phyloP scores from a whole-genome alignment of 1,140 invertebrate species.

The Platyscapa corneri region DNA sequence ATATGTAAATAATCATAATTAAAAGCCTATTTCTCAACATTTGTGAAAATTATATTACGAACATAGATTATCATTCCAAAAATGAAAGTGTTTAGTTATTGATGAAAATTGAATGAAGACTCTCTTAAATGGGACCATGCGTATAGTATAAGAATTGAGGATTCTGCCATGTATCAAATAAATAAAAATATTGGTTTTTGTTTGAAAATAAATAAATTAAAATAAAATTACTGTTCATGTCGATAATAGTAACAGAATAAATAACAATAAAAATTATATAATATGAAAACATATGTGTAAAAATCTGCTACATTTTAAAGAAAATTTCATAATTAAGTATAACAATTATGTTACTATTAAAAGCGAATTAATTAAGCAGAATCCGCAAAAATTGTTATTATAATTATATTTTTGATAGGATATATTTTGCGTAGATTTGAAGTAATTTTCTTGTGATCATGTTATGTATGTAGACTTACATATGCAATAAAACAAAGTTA shows the following conservation, averaged over 20 bases:
- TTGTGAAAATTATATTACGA: neutral
- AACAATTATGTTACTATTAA: neutral
- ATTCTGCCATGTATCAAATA: conserved; percentile 2
- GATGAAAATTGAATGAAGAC: neutral
- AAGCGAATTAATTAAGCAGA: neutral
- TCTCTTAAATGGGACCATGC: conserved; percentile 29
- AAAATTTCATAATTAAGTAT: neutral
- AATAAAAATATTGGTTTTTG: neutral
- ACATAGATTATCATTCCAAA: conserved; percentile 24
- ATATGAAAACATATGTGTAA: conserved; percentile 12
- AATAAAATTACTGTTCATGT: neutral
- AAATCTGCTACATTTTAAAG: neutral
- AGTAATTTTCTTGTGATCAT: conserved; percentile 5
- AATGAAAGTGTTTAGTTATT: neutral
- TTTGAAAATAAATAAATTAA: neutral
- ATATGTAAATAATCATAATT: neutral
- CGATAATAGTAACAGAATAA: neutral
- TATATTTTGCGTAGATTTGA: conserved; percentile 24
- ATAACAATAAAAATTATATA: neutral
- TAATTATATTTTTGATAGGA: conserved; percentile 38
- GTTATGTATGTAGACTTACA: neutral
- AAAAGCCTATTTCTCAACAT: conserved; percentile 11
- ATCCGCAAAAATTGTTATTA: conserved; percentile 17
- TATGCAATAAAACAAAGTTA: neutral
- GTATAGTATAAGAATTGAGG: neutral